These are phyloP conservation scores for Caenorhabditis zanzibari DNA, from an alignment of 2,888 invertebrate species.

Conservation along the genomic window DNA sequence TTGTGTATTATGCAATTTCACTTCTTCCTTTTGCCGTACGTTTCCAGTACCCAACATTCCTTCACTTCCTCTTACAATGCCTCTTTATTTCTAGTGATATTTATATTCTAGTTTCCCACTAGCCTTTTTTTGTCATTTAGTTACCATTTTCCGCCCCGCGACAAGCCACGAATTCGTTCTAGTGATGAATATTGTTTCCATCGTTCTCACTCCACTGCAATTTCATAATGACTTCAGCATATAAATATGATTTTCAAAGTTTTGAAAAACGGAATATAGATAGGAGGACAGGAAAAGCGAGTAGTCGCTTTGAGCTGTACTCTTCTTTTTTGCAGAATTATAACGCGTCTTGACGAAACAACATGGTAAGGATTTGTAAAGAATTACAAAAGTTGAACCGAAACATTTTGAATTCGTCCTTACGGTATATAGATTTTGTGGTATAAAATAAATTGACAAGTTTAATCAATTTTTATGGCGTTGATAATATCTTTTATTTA, in stretches of 20 bases:
- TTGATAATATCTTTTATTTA: too few relatives aligned
- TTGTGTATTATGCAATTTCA: slow-evolving; percentile 40
- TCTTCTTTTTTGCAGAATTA: too few relatives aligned
- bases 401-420: too few relatives aligned
- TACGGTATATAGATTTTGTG: too few relatives aligned
- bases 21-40: slow-evolving; percentile 32
- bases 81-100: slow-evolving; percentile 28
- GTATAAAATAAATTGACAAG: too few relatives aligned
- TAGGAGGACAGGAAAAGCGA: not conserved
- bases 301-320: too few relatives aligned
- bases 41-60: slow-evolving; percentile 27
- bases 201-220: slow-evolving; percentile 23
- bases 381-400: too few relatives aligned
- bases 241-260: slow-evolving; percentile 12
- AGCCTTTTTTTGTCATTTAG: slow-evolving; percentile 11
- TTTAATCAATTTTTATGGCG: too few relatives aligned
- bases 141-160: slow-evolving; percentile 10
- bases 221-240: not conserved
- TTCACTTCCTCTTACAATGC: slow-evolving; percentile 8
- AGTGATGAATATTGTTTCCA: slow-evolving; percentile 35
- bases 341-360: too few relatives aligned
- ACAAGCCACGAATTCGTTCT: slow-evolving; percentile 24
- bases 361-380: too few relatives aligned
- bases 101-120: slow-evolving; percentile 20
- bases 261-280: too few relatives aligned